A percentile compares a stretch with the other conserved stretches of the same genome.
These are phyloP conservation scores for Venustoraphidia nigricollis DNA, from an alignment of 2,888 invertebrate genomes.

Conservation along the genomic window DNA sequence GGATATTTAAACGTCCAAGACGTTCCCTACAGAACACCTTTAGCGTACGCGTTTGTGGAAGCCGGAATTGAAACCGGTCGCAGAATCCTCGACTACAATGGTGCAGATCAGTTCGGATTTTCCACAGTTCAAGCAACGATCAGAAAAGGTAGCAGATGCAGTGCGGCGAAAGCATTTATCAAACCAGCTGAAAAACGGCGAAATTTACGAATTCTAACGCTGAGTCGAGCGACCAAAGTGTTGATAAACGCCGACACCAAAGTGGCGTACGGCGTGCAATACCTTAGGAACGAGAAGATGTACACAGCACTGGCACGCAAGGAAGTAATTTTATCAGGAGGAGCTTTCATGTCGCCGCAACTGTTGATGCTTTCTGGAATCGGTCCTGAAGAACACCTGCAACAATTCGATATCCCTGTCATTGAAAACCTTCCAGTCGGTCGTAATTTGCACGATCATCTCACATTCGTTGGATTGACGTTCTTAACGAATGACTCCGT, in stretches of 20 bases:
- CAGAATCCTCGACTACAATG: conserved; percentile 27
- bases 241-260: conserved; percentile 31
- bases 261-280: conserved; percentile 31
- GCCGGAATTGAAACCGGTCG: conserved; percentile 29
- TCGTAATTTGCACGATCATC: conserved; percentile 49
- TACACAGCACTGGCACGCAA: conserved; percentile 26
- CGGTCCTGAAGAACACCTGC: conserved; percentile 43
- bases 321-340: conserved; percentile 41
- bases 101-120: conserved; percentile 23
- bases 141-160: conserved; percentile 33
- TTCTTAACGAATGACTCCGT: conserved; percentile 35
- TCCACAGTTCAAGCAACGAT: conserved; percentile 30
- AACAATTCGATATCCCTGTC: conserved; percentile 39
- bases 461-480: conserved; percentile 39
- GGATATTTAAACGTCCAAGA: conserved; percentile 48
- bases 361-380: conserved; percentile 50
- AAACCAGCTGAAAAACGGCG: conserved; percentile 32
- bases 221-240: conserved; percentile 38
- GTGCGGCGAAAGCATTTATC: conserved; percentile 42
- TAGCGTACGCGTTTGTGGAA: conserved; percentile 23
- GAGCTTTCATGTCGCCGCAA: conserved; percentile 69
- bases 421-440: conserved; percentile 50
- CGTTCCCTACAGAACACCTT: conserved; percentile 33
- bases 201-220: conserved; percentile 40
- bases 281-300: conserved; percentile 14